phyloP scores from a whole-genome alignment of 1,140 invertebrate genomes.

The Andrena cerasifolii region DNA sequence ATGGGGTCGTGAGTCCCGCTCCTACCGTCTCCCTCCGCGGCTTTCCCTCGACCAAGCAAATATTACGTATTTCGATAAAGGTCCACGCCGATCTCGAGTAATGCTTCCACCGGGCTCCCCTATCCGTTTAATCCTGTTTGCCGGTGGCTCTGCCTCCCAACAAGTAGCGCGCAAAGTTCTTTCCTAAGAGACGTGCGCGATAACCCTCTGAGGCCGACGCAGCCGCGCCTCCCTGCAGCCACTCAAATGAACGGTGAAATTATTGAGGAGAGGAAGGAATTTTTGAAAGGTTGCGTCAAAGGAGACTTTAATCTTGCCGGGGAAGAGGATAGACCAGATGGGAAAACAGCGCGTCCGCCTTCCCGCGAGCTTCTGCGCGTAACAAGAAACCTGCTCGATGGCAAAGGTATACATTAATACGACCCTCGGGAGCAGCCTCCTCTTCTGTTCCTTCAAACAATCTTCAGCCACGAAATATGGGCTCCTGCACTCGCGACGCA shows the following conservation, averaged over 20 bases:
- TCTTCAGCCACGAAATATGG: neutral
- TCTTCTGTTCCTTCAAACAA: neutral
- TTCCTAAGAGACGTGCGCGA: neutral
- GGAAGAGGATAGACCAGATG: constrained; percentile 16
- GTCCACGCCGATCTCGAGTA: neutral
- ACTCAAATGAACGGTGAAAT: constrained; percentile 49
- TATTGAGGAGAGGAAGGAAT: constrained; percentile 26
- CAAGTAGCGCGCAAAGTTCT: no score
- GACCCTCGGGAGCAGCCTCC: no score
- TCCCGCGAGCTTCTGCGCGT: neutral
- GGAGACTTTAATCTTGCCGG: constrained; percentile 43
- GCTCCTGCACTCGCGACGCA: no score
- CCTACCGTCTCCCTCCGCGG: accelerated
- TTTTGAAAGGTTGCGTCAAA: constrained; percentile 49
- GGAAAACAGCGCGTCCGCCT: constrained; percentile 21
- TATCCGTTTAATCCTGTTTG: neutral
- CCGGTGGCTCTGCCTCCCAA: neutral
- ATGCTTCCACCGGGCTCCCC: neutral
- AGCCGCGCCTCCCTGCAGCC: neutral
- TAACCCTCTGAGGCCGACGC: constrained; percentile 27
- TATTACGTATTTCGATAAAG: constrained; percentile 17
- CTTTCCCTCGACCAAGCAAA: neutral
- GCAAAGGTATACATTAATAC: constrained; percentile 42
- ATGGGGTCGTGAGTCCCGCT: neutral
- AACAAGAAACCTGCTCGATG: constrained; percentile 23